Base-by-base conservation (phyloP, 1,140 invertebrate species). In the Drosophila tropicalis region DNA sequence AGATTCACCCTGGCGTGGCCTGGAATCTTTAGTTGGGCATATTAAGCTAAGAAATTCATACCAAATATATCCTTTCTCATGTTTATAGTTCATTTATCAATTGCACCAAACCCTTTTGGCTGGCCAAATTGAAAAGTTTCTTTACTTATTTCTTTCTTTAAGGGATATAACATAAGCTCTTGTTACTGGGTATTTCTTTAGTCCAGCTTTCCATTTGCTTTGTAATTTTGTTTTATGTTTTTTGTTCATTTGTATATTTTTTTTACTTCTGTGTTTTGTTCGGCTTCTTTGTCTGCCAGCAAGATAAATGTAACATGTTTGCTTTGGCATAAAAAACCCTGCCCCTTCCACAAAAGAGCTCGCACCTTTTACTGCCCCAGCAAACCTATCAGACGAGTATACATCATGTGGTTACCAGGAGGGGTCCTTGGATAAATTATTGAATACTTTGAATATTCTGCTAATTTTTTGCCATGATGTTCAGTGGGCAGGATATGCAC, bases 251-350 rank as follows among this genome's bases (percentile, higher is more conserved):
- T 34, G 12, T 22, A 25, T 69, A 32, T 72, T 75, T 39, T 68
- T 22, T 36, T 36, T 36, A 2, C 1, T 29, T 29, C 29, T 34
- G 36, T 61, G 22, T 41, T 55, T 57, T 51, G 57, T 51, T 51
- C 62, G 66, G 17, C 66, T 73, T 68, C 34, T 72, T 58, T 82
- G 55, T 68, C 66, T 63, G 75, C 68, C 61, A 72, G 57, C 57
- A 79, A 87, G 84, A 86, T 83, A 86, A 86, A 87, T 86, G 84
- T 83, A 79, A 83, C 82, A 87, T 87, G 79, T 86, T 87, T 87
- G 69, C 69, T 66, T 76, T 72, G 70, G 54, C 34, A 51, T 44
- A 70, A 68, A 69, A 74, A 75, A 40, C 10, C 40, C 39, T 39
- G n/a, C 22, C 25, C 22, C 56, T 17, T 47, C 1, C n/a, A 15